Evolutionary conservation across 2,888 invertebrate genomes (phyloP).

Genomic region (Teinopalpus imperialis): DNA sequence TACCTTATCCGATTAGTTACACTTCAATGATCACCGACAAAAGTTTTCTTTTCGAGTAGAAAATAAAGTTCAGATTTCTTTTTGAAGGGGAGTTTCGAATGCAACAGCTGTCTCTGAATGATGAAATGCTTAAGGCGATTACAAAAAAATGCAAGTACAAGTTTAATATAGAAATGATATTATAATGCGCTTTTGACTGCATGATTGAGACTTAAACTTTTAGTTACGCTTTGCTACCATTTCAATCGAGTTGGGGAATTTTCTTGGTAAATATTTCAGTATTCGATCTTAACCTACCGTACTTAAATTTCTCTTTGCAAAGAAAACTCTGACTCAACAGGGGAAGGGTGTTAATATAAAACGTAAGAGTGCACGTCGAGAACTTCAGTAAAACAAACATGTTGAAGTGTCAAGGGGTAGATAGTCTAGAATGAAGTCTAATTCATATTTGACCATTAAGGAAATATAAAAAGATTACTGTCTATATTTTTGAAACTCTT

Average conservation of each 20-base stretch:
- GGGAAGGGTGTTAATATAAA: slow-evolving; percentile 7
- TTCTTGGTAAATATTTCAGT: slow-evolving; percentile 9
- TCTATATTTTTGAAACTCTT: too few species aligned
- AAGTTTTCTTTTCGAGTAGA: slow-evolving; percentile 8
- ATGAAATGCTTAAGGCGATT: slow-evolving; percentile 76
- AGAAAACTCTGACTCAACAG: slow-evolving; percentile 1
- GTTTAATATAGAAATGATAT: slow-evolving; percentile 76
- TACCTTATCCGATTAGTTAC: background rate
- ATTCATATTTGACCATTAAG: too few species aligned
- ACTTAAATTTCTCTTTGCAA: slow-evolving; percentile 8
- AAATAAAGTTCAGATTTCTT: slow-evolving; percentile 29
- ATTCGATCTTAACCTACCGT: slow-evolving; percentile 10
- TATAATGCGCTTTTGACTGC: slow-evolving; percentile 68
- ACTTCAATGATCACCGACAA: background rate
- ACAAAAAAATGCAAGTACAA: slow-evolving; percentile 60
- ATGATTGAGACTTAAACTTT: slow-evolving; percentile 47
- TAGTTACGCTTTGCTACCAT: slow-evolving; percentile 23
- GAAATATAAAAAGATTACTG: slow-evolving; percentile 7
- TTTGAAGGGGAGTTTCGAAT: slow-evolving; percentile 30
- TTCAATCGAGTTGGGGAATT: slow-evolving; percentile 24
- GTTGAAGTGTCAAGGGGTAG: too few species aligned
- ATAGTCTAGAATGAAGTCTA: too few species aligned
- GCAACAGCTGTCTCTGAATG: slow-evolving; percentile 70
- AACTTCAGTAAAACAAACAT: slow-evolving; percentile 14
- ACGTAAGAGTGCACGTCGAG: too few species aligned